These are phyloP conservation scores for Hypomecis punctinalis DNA, from an alignment of 2,888 invertebrate species.

Conservation along the genomic window DNA sequence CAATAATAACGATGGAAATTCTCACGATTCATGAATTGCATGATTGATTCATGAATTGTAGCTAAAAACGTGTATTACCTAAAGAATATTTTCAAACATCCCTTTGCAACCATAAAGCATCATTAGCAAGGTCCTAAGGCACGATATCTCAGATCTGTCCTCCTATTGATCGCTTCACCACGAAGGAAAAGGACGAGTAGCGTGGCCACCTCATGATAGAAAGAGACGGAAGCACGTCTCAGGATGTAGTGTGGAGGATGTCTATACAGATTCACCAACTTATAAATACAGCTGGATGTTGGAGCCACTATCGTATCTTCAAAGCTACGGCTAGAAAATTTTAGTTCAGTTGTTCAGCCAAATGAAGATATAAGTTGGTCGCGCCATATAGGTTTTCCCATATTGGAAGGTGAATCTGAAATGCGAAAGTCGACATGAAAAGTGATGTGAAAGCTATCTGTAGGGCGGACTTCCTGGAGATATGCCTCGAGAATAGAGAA, in stretches of 20 bases:
- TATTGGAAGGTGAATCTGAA: conserved; percentile 21
- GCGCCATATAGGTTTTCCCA: conserved; percentile 24
- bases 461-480: conserved; percentile 11
- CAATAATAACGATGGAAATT: no score
- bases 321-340: background rate
- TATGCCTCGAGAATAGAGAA: background rate
- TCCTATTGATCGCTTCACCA: conserved; percentile 72
- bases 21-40: no score
- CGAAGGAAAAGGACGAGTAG: conserved; percentile 44
- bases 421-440: conserved; percentile 19
- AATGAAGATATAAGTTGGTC: background rate
- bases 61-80: no score
- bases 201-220: conserved; percentile 45
- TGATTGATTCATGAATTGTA: no score
- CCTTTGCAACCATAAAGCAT: conserved; percentile 34
- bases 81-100: conserved; percentile 10
- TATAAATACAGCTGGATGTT: background rate
- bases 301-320: background rate
- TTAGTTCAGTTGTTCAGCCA: background rate
- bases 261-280: conserved; percentile 44
- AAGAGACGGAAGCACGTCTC: conserved; percentile 48
- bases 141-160: conserved; percentile 56
- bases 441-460: conserved; percentile 22
- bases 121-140: conserved; percentile 38
- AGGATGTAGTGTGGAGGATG: conserved; percentile 53